Evolutionary conservation across 2,888 invertebrate species (phyloP), one percentile per base, ranked within the genome.

Genomic region (Oligia latruncula): DNA sequence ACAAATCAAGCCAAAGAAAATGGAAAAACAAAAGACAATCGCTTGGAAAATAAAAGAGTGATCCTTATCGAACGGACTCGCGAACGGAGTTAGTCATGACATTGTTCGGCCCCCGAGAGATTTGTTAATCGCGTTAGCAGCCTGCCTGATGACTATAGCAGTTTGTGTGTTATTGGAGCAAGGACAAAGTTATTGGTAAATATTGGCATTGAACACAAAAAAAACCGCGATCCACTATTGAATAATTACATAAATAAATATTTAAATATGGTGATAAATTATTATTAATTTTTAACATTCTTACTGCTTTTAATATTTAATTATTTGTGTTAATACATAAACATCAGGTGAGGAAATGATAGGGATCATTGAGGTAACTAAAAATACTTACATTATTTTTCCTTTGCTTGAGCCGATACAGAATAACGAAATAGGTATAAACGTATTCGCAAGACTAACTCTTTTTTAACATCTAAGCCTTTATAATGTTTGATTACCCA

Each of bases 111-210:
- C 86, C 89, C 92, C 85, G 90, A 89, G 88, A 91, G 92, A 92
- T 90, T 90, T 70, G 93, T 91, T 95, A 94, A 95, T 94, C 92
- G 88, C 82, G 92, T 95, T 95, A 95, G 91, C 93, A 92, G 87
- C 79, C 79, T 81, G 83, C 88, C 90, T 93, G 92, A 93, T 92
- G 90, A 92, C 92, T 93, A 90, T 89, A 92, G 88, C 92, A 89
- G 90, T 91, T 90, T 87, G 81, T 71, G 71, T 20, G 65, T 68
- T 86, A 82, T 68, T 67, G 46, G 85, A 71, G 64, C 82, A 79
- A 84, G 86, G 86, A 23, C 73, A 29, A 15, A 15, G 9, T 40
- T 49, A 55, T 55, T 4, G 52, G n/a, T n/a, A 71, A 71, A 64
- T 78, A 46, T 43, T 46, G 1, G 4, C 5, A 35, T 9, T 58